Evolutionary conservation across 2,797 vertebrate genomes (phyloP).

Genomic region (Anabas testudineus): DNA sequence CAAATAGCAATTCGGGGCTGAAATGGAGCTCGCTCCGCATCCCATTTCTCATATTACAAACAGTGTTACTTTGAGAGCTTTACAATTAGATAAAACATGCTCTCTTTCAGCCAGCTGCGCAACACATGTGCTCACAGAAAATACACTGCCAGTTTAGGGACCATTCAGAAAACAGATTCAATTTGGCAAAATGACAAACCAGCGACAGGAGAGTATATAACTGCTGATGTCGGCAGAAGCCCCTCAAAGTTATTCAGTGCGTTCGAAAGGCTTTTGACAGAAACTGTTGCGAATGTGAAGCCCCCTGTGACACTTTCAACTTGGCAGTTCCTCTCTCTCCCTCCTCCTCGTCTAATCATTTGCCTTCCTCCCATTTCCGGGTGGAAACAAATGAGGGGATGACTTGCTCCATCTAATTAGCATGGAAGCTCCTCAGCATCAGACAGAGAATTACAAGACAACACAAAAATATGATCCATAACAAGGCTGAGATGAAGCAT

Average conservation of each 20-base stretch:
- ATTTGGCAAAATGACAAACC: constrained; percentile 40
- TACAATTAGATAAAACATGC: constrained; percentile 43
- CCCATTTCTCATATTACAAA: constrained; percentile 46
- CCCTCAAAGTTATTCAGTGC: constrained; percentile 48
- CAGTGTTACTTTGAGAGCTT: constrained; percentile 42
- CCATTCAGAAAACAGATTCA: constrained; percentile 19
- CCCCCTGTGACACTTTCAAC: constrained; percentile 60
- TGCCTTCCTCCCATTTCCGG: constrained; percentile 46
- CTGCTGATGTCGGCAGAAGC: constrained; percentile 52
- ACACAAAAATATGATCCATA: constrained; percentile 75
- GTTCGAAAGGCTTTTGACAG: constrained; percentile 57
- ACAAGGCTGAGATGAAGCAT: constrained; percentile 76
- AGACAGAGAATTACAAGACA: constrained; percentile 74
- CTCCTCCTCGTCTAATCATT: constrained; percentile 33
- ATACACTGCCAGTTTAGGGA: constrained; percentile 11
- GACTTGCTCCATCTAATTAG: constrained; percentile 80
- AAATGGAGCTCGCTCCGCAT: constrained; percentile 44
- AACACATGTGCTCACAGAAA: constrained; percentile 14
- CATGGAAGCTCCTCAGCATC: constrained; percentile 71
- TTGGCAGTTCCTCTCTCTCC: constrained; percentile 44
- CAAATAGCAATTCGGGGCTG: constrained; percentile 41
- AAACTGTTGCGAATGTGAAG: constrained; percentile 53
- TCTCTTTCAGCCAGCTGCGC: constrained; percentile 15
- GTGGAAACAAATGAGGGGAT: constrained; percentile 60
- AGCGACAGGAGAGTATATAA: constrained; percentile 33